Percentiles rank a stretch among this genome's conserved stretches.
phyloP scores from a whole-genome alignment of 2,797 vertebrate genomes.

The Xiphophorus birchmanni region DNA sequence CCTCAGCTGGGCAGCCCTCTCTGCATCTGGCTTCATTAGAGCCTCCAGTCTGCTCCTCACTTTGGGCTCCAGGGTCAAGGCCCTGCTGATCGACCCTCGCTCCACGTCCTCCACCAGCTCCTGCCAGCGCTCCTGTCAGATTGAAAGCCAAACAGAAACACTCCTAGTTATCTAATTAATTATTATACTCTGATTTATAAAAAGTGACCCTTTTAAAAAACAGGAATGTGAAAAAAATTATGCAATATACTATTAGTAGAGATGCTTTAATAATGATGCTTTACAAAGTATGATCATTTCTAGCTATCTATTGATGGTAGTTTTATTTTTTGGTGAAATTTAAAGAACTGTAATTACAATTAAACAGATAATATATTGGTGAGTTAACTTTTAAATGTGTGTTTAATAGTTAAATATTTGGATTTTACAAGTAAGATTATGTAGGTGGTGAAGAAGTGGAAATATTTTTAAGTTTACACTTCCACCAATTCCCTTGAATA shows the following conservation, averaged over 20 bases:
- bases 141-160: constrained; percentile 10
- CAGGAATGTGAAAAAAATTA: background rate
- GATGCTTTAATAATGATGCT: background rate
- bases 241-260: background rate
- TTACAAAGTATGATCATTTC: background rate
- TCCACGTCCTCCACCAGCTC: constrained; percentile 84
- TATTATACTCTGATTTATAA: background rate
- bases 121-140: constrained; percentile 74
- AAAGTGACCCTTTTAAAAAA: background rate
- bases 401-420: too few species aligned
- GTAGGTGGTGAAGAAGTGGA: too few species aligned
- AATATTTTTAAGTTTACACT: too few species aligned
- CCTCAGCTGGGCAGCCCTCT: constrained; percentile 80
- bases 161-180: constrained; percentile 5
- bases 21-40: constrained; percentile 73
- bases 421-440: too few species aligned
- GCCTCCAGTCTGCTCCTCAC: constrained; percentile 72
- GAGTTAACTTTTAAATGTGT: too few species aligned
- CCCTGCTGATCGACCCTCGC: constrained; percentile 76
- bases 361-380: too few species aligned
- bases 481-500: too few species aligned
- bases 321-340: too few species aligned
- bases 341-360: too few species aligned
- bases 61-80: constrained; percentile 72
- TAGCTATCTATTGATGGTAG: too few species aligned